Base-by-base conservation (phyloP, 1,140 invertebrate species). In the Drosophila miranda region DNA sequence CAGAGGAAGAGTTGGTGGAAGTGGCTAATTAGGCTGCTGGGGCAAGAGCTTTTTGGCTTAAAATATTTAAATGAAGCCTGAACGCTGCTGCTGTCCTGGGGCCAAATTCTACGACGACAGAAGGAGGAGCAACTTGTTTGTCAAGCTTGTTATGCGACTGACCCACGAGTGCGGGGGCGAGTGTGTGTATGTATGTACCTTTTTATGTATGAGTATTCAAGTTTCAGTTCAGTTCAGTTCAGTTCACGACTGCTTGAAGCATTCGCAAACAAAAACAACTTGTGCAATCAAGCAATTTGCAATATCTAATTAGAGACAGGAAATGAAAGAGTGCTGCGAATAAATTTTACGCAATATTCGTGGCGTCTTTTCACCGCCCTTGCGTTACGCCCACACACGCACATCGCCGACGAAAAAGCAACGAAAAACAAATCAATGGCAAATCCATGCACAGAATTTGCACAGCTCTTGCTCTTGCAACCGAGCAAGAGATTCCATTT, bases 311-410 rank as follows among this genome's bases (percentile, higher is more conserved):
- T 68, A 68, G 66, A 26, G 66, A 68, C 45, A n/a, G 3, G 34
- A 38, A 34, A 34, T 34, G 9, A 34, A 26, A 23, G 16, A 42
- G 51, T 68, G 66, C 68, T 68, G 66, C 66, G 68, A 68, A 68
- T 46, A 50, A 59, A 67, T 53, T 67, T 34, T 58, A 72, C 46
- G 54, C 55, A 59, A 79, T 79, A 80, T 64, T 77, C 69, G 77
- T 63, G 54, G 42, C 48, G 23, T 2, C 7, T 53, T 44, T 21
- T 11, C 19, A 4, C 48, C 56, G 53, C 62, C 69, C 69, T 13
- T 0, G 34, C 34, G 34, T 38, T 38, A 72, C 69, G 51, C 73
- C 69, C 67, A 60, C 14, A 34, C 44, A 75, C 76, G 75, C 77
- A 71, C 60, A 59, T 52, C 46, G 48, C 49, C 67, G 49, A 42